phyloP scores from a whole-genome alignment of 2,888 invertebrate species.

The Dichetophora obliterata region DNA sequence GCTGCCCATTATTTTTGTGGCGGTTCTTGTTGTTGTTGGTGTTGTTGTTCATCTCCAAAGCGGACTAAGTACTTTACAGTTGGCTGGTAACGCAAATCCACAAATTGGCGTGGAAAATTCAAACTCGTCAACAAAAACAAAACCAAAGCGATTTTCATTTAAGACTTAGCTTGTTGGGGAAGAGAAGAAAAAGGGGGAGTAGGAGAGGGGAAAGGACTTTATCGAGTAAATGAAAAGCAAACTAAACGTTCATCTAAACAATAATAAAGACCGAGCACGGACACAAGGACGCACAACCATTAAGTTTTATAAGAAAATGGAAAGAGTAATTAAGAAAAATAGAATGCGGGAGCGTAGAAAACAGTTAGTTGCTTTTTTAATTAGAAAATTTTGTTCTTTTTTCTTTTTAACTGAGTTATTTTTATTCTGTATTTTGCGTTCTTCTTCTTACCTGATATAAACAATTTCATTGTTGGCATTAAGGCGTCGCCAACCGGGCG shows the following conservation, averaged over 20 bases:
- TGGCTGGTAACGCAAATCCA: constrained; percentile 11
- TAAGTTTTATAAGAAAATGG: background rate
- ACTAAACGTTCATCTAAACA: constrained; percentile 9
- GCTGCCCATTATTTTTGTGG: constrained; percentile 28
- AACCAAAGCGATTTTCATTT: constrained; percentile 7
- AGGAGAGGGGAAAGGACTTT: background rate
- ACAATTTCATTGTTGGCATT: constrained; percentile 79
- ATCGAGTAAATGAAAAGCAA: background rate
- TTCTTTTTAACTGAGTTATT: background rate
- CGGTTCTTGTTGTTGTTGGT: background rate
- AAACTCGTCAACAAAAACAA: background rate
- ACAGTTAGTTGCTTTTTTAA: background rate
- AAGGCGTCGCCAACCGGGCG: constrained; percentile 84
- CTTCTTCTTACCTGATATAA: constrained; percentile 80
- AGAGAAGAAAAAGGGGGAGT: background rate
- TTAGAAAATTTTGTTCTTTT: background rate
- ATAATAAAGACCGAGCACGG: background rate
- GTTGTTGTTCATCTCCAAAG: background rate
- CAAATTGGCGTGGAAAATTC: background rate
- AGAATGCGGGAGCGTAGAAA: background rate
- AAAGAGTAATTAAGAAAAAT: no score
- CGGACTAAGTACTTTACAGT: background rate
- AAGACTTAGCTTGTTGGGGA: background rate
- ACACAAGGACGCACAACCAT: background rate
- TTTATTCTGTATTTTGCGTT: background rate